Percentiles rank a stretch among this genome's conserved stretches.
Evolutionary conservation across 2,113 vertebrate species (phyloP).

Genomic region (Gymnogyps californianus): DNA sequence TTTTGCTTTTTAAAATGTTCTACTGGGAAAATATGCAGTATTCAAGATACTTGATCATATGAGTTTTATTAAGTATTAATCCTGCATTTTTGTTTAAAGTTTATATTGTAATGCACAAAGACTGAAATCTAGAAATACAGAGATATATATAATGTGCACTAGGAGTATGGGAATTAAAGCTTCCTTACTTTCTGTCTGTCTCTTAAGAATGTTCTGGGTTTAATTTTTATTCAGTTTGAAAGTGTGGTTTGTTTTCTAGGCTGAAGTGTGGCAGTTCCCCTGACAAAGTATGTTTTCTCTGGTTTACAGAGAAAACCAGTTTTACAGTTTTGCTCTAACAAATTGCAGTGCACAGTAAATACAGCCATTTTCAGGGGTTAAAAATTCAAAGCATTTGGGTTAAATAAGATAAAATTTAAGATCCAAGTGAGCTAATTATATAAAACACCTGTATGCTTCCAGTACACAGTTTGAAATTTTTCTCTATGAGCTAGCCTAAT

Average conservation of each 20-base stretch:
- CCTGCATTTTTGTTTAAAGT: not conserved
- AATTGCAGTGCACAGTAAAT: not conserved
- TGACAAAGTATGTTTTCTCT: not conserved
- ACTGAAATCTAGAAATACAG: not conserved
- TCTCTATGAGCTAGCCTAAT: not conserved
- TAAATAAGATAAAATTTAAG: not conserved
- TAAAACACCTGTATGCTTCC: not conserved
- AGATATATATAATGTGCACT: not conserved
- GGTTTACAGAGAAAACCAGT: not conserved
- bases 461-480: not conserved
- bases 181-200: not conserved
- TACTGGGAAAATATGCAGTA: not conserved
- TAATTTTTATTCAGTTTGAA: not conserved
- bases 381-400: not conserved
- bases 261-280: not conserved
- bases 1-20: not conserved
- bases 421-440: not conserved
- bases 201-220: not conserved
- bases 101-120: not conserved
- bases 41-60: not conserved
- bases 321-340: not conserved
- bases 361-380: not conserved
- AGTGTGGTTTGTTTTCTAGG: not conserved
- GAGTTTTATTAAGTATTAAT: not conserved
- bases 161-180: not conserved